Conservation (phyloP, 2,888 invertebrate genomes). For the Melieria picta region DNA sequence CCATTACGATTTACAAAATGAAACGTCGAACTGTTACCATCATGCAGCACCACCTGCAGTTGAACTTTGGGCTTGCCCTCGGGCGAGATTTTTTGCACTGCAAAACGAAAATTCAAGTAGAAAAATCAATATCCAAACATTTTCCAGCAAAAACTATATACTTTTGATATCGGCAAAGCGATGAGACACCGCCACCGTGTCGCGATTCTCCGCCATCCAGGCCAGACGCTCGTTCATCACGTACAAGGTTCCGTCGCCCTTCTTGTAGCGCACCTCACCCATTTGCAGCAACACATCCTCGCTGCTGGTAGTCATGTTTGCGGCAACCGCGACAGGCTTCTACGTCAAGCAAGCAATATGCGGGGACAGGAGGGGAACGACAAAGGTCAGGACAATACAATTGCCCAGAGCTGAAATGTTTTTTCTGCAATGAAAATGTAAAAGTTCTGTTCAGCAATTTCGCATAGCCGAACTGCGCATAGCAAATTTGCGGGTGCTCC, state of each 20-base stretch:
- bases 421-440: neutral
- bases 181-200: slow-evolving; percentile 92
- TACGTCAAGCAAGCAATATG: too few relatives aligned
- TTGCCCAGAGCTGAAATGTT: neutral
- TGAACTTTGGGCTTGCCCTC: slow-evolving; percentile 98
- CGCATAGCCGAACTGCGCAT: too few relatives aligned
- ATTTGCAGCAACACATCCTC: slow-evolving; percentile 96
- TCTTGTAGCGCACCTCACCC: slow-evolving; percentile 92
- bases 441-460: too few relatives aligned
- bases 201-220: slow-evolving; percentile 94
- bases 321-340: neutral
- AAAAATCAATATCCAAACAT: neutral
- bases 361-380: too few relatives aligned
- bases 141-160: slow-evolving; percentile 63
- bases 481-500: slow-evolving; percentile 1
- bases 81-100: slow-evolving; percentile 96
- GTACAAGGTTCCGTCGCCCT: slow-evolving; percentile 92
- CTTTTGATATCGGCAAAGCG: slow-evolving; percentile 96
- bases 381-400: too few relatives aligned
- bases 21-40: slow-evolving; percentile 94
- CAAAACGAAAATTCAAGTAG: slow-evolving; percentile 47
- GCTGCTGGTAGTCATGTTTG: slow-evolving; percentile 82
- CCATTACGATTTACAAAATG: slow-evolving; percentile 94
- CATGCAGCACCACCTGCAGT: slow-evolving; percentile 94
- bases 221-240: slow-evolving; percentile 95